Percentiles rank a stretch among this genome's conserved stretches.
Conservation (phyloP, 2,797 vertebrate species). For the Myiotriccus ornatus region DNA sequence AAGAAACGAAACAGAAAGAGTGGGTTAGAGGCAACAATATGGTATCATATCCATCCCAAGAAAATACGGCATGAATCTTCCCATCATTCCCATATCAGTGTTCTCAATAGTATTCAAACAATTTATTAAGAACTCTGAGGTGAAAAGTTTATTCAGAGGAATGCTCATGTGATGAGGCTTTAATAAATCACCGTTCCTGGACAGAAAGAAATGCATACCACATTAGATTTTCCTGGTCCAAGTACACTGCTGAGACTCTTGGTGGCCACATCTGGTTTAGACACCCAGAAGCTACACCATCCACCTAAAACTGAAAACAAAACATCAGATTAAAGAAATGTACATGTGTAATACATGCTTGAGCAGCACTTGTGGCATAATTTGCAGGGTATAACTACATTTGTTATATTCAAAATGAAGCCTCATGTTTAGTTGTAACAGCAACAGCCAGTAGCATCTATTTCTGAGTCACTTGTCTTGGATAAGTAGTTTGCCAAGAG, state of each 20-base stretch:
- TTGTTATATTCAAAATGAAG: background rate
- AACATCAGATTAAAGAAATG: background rate
- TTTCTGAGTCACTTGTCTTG: conserved; percentile 1
- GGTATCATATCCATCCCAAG: conserved; percentile 66
- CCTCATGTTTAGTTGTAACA: background rate
- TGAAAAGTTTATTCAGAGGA: conserved; percentile 71
- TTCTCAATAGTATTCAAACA: conserved; percentile 67
- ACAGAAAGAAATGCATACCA: conserved; percentile 77
- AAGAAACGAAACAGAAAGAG: background rate
- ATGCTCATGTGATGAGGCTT: conserved; percentile 74
- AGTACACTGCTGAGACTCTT: conserved; percentile 78
- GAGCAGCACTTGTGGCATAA: background rate
- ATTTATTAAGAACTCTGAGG: conserved; percentile 66
- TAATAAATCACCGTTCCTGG: conserved; percentile 73
- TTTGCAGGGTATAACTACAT: background rate
- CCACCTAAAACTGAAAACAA: conserved; percentile 68
- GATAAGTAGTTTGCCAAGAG: conserved; percentile 9
- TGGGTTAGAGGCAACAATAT: background rate
- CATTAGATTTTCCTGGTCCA: conserved; percentile 66
- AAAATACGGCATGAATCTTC: conserved; percentile 66
- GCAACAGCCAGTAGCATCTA: background rate
- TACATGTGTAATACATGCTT: background rate
- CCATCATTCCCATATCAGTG: conserved; percentile 66
- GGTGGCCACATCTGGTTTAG: conserved; percentile 77
- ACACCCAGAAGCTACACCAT: conserved; percentile 76